A percentile compares a stretch with the other conserved stretches of the same genome.
phyloP scores from a whole-genome alignment of 2,797 vertebrate genomes.

The Podarcis lilfordi region DNA sequence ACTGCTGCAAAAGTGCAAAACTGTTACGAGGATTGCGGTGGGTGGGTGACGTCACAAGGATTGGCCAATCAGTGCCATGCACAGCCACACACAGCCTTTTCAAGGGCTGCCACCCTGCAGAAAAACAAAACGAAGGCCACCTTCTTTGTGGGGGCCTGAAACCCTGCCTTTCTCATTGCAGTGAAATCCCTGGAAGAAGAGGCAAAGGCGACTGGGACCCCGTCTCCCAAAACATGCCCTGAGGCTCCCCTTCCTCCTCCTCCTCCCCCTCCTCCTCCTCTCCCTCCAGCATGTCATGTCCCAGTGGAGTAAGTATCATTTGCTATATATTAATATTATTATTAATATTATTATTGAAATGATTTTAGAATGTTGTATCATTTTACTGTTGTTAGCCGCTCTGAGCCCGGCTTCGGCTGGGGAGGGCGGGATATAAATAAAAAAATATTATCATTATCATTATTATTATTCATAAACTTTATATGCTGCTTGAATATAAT shows the following conservation, averaged over 20 bases:
- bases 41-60: not conserved
- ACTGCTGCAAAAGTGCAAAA: not conserved
- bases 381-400: too few relatives aligned
- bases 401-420: too few relatives aligned
- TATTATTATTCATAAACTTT: too few relatives aligned
- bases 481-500: too few relatives aligned
- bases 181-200: conserved; percentile 44
- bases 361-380: too few relatives aligned
- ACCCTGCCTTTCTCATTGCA: not conserved
- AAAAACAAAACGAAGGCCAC: not conserved
- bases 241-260: conserved; percentile 4
- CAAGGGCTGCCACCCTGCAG: not conserved
- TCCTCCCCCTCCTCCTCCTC: conserved; percentile 52
- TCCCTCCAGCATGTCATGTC: conserved; percentile 57
- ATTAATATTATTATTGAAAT: too few relatives aligned
- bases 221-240: fast-evolving
- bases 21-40: not conserved
- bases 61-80: not conserved
- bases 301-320: conserved; percentile 67
- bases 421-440: too few relatives aligned
- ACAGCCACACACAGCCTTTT: too few relatives aligned
- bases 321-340: not conserved
- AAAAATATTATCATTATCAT: too few relatives aligned
- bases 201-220: fast-evolving
- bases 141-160: not conserved